A percentile compares a stretch with the other conserved stretches of the same genome.
Conservation (phyloP, 2,113 vertebrate genomes). For the Plecotus auritus region DNA sequence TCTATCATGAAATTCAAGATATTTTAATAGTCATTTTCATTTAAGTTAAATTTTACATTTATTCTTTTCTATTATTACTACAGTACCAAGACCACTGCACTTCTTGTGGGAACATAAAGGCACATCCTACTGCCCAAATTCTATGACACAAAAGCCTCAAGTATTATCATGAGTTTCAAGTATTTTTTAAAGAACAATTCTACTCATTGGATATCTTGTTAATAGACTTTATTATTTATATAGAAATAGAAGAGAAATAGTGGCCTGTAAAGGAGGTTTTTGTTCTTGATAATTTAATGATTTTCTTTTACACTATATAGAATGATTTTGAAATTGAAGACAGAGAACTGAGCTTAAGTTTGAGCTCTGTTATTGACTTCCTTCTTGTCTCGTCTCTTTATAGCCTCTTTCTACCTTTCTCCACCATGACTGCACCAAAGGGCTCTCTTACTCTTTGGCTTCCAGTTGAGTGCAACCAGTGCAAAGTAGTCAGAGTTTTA, state of each 20-base stretch:
- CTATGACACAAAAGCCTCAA: not conserved
- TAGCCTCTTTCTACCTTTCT: not conserved
- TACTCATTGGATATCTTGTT: not conserved
- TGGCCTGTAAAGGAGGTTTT: not conserved
- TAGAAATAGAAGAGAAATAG: not conserved
- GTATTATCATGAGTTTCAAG: not conserved
- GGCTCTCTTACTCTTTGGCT: not conserved
- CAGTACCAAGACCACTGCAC: not conserved
- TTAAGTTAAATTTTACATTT: not conserved
- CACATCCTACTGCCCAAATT: not conserved
- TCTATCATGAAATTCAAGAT: not conserved
- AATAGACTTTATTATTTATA: not conserved
- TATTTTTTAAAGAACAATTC: not conserved
- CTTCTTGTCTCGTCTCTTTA: not conserved
- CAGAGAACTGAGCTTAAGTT: not conserved
- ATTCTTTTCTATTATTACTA: not conserved
- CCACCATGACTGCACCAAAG: not conserved
- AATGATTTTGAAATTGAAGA: not conserved
- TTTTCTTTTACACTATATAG: not conserved
- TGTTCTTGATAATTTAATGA: not conserved
- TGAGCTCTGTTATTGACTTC: not conserved
- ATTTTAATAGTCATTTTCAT: not conserved
- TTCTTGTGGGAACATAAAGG: not conserved
- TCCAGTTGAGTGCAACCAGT: not conserved
- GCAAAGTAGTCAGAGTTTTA: not conserved